Percentiles rank a stretch among this genome's conserved stretches.
phyloP scores from a whole-genome alignment of 2,113 vertebrate genomes.

The Megaceryle torquata region DNA sequence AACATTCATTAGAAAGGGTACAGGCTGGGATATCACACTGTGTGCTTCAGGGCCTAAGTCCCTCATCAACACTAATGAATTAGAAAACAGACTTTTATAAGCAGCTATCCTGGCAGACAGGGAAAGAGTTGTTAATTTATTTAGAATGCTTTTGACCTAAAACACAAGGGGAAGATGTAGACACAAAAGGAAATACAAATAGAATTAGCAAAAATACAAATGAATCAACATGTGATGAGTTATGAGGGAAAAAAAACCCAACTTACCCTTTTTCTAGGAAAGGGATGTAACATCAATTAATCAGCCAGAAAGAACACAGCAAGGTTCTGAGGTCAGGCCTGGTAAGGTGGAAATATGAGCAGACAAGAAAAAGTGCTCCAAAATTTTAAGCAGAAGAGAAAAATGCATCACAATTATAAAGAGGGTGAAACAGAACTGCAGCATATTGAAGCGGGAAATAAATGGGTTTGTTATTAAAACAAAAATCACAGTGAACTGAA shows the following conservation, averaged over 20 bases:
- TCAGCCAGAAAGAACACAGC: neutral
- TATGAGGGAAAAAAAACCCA: neutral
- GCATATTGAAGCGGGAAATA: neutral
- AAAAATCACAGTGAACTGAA: neutral
- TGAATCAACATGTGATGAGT: neutral
- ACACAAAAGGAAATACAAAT: neutral
- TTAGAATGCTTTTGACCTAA: neutral
- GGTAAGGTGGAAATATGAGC: neutral
- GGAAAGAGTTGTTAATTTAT: neutral
- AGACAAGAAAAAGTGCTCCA: neutral
- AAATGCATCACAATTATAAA: neutral
- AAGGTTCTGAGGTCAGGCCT: neutral
- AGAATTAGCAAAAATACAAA: neutral
- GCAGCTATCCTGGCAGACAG: neutral
- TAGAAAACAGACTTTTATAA: neutral
- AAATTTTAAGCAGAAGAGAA: neutral
- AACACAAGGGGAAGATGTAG: neutral
- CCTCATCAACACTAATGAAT: neutral
- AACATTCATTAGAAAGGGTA: slow-evolving; percentile 3
- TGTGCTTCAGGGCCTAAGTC: neutral
- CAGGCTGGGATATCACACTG: neutral
- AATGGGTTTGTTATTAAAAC: neutral
- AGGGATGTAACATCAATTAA: neutral
- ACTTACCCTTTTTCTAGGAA: neutral
- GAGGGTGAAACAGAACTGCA: neutral